Conservation (phyloP, 2,113 vertebrate species). For the Bujurquina vittata region DNA sequence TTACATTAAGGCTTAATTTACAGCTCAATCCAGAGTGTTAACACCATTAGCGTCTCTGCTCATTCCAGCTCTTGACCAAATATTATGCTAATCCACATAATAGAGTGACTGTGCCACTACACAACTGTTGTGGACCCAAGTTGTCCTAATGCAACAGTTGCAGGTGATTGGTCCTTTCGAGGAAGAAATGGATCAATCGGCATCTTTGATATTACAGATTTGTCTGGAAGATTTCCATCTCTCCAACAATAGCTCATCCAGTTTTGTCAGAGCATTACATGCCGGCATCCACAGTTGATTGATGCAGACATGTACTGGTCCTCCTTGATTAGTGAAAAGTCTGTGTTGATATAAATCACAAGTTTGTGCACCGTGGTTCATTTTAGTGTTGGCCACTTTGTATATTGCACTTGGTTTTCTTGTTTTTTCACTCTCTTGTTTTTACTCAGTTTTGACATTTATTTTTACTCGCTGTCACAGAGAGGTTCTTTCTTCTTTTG, state of each 20-base stretch:
- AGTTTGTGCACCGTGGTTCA: neutral
- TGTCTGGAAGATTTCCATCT: neutral
- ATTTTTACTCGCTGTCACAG: neutral
- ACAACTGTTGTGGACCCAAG: neutral
- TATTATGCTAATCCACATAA: neutral
- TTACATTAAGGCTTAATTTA: neutral
- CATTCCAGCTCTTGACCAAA: neutral
- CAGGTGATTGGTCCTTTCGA: neutral
- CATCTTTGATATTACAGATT: neutral
- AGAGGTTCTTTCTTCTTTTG: too few relatives aligned
- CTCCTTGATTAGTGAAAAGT: neutral
- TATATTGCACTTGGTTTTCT: neutral
- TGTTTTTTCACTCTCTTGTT: neutral
- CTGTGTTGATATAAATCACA: neutral
- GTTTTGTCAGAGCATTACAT: neutral
- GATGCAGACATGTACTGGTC: neutral
- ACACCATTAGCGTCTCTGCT: neutral
- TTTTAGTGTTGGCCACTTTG: neutral
- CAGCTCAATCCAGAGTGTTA: neutral
- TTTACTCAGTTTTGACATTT: neutral
- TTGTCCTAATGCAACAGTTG: neutral
- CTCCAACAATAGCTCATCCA: neutral
- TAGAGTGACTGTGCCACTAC: neutral
- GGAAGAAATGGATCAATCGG: neutral
- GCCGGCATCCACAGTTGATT: neutral